Conservation (phyloP, 2,797 vertebrate genomes). For the Taenioides sp. region DNA sequence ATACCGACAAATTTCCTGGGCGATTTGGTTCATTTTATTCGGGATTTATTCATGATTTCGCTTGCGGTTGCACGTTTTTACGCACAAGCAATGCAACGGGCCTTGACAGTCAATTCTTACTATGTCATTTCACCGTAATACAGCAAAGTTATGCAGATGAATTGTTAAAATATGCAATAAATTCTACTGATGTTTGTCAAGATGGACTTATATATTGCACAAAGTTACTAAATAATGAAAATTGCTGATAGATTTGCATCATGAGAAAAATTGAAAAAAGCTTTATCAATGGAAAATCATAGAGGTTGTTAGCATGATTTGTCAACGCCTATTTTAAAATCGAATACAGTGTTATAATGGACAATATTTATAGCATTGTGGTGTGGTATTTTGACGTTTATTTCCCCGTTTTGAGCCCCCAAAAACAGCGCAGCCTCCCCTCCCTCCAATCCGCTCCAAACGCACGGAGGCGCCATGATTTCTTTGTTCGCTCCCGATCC, state of each 20-base stretch:
- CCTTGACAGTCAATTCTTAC: too few species aligned
- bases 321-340: background rate
- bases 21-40: too few species aligned
- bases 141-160: background rate
- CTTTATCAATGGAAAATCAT: background rate
- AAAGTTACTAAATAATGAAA: background rate
- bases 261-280: background rate
- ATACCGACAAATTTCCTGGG: too few species aligned
- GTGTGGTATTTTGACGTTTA: slow-evolving; percentile 8
- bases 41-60: too few species aligned
- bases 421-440: slow-evolving; percentile 69
- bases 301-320: background rate
- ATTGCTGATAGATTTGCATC: background rate
- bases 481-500: slow-evolving; percentile 79
- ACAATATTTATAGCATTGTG: slow-evolving; percentile 15
- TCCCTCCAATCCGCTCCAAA: slow-evolving; percentile 79
- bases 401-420: slow-evolving; percentile 21
- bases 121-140: fast-evolving
- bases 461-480: slow-evolving; percentile 82
- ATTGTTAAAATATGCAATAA: background rate
- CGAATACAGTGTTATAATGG: slow-evolving; percentile 7
- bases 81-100: background rate
- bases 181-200: background rate
- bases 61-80: background rate
- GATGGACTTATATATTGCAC: too few species aligned